Evolutionary conservation across 2,888 invertebrate species (phyloP), one percentile per base, ranked within the genome.

Genomic region (Cecidostiba fungosa): DNA sequence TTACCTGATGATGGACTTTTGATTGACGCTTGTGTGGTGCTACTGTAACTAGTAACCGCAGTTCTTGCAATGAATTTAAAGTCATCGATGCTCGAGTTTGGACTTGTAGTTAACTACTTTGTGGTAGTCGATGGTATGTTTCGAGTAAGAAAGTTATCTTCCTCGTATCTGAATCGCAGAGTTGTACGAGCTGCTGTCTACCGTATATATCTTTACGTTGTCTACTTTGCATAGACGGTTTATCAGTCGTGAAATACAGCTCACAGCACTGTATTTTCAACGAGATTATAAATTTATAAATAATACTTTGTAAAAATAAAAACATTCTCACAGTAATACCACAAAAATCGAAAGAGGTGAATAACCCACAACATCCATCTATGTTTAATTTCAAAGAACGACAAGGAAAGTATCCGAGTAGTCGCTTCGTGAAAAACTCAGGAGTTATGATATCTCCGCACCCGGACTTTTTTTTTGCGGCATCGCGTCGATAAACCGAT

Each of bases 401-500:
- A 43, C 43, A 1, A 10, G 43, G 47, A 47, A 54, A 72, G 23
- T 32, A 80, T 43, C 43, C 8, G 43, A 43, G 43, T 0, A 43
- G 43, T 12, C 43, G 43, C 12, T 43, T 43, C 12, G 43, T 12
- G 43, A 43, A 43, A 43, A 43, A 43, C 2, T 12, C 43, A 43
- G 10, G 43, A 43, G 43, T 43, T 43, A 43, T 43, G 43, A 43
- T 43, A 43, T 43, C 43, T 43, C 43, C 50, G 5, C 19, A 50
- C 19, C 50, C 19, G 6, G 50, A 50, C 5, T 50, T 50, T 50
- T 82, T 29, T 19, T 69, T 62, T 69, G 36, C 23, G 69, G 47
- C 47, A 47, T 81, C n/a, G 43, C 39, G 26, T 66, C 43, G n/a
- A 73, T 73, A 59, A 54, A 73, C 32, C 47, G 16, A 50, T 32